phyloP scores from a whole-genome alignment of 53 echinoderm and acorn worm species.

The Arbacia lixula region DNA sequence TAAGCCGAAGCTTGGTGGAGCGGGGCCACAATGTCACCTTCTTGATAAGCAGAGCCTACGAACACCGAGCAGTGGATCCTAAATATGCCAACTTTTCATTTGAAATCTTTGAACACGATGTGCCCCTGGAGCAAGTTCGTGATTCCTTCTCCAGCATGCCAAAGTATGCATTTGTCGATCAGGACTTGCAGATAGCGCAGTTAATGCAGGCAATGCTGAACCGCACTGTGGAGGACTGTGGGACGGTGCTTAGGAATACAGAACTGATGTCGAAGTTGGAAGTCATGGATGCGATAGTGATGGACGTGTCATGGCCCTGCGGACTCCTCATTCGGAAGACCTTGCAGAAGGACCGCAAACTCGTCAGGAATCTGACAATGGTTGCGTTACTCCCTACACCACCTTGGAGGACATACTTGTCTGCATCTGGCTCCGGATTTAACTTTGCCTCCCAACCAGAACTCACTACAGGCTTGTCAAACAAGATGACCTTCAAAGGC shows the following conservation, averaged over 20 bases:
- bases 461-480: constrained; percentile 50
- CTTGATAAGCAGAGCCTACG: constrained; percentile 48
- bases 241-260: background rate
- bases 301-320: constrained; percentile 30
- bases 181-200: background rate
- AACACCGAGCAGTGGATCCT: constrained; percentile 9
- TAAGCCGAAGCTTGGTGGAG: background rate
- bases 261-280: background rate
- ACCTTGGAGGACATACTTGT: constrained; percentile 27
- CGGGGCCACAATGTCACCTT: constrained; percentile 53
- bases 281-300: constrained; percentile 1
- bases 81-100: constrained; percentile 36
- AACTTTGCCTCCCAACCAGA: constrained; percentile 61
- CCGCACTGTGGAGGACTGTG: background rate
- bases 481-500: constrained; percentile 59
- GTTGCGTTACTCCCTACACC: constrained; percentile 1
- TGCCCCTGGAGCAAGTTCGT: constrained; percentile 22
- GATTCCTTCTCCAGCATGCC: background rate
- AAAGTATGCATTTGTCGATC: background rate
- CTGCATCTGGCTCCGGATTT: background rate
- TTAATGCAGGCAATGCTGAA: background rate
- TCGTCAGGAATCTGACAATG: background rate
- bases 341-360: background rate
- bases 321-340: constrained; percentile 17
- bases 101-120: constrained; percentile 18